phyloP scores from a whole-genome alignment of 2,113 vertebrate genomes.

The Cynopterus brachyotis region DNA sequence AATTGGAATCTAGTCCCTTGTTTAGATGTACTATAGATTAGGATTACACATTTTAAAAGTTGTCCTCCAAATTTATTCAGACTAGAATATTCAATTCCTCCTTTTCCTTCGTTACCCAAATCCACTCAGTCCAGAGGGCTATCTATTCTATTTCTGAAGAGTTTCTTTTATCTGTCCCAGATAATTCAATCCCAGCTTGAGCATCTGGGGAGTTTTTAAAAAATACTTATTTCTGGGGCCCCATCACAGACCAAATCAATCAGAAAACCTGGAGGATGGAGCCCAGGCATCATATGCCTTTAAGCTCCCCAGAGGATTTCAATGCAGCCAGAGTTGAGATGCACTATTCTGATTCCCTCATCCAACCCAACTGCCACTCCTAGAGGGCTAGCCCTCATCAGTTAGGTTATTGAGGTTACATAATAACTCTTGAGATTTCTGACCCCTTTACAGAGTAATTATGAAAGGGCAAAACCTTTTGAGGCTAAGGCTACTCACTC shows the following conservation, averaged over 20 bases:
- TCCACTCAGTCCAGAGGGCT: neutral
- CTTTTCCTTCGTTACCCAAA: neutral
- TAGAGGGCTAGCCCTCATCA: neutral
- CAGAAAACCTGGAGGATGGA: neutral
- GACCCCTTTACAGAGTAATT: neutral
- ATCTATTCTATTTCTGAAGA: neutral
- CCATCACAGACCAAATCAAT: neutral
- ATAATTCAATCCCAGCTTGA: neutral
- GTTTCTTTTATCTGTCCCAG: neutral
- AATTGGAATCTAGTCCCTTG: neutral
- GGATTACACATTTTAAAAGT: slow-evolving; percentile 17
- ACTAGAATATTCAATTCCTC: slow-evolving; percentile 4
- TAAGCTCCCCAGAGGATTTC: neutral
- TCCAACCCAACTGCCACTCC: neutral
- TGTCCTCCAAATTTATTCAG: neutral
- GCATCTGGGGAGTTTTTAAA: neutral
- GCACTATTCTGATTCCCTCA: neutral
- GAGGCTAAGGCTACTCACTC: neutral
- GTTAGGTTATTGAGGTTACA: neutral
- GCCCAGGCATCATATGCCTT: neutral
- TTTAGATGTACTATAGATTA: neutral
- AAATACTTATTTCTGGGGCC: neutral
- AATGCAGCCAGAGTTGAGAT: neutral
- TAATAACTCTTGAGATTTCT: neutral
- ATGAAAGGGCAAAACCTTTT: neutral